Percentiles rank a stretch among this genome's conserved stretches.
These are phyloP conservation scores for Myiotriccus ornatus DNA, from an alignment of 2,797 vertebrate species.

Conservation along the genomic window DNA sequence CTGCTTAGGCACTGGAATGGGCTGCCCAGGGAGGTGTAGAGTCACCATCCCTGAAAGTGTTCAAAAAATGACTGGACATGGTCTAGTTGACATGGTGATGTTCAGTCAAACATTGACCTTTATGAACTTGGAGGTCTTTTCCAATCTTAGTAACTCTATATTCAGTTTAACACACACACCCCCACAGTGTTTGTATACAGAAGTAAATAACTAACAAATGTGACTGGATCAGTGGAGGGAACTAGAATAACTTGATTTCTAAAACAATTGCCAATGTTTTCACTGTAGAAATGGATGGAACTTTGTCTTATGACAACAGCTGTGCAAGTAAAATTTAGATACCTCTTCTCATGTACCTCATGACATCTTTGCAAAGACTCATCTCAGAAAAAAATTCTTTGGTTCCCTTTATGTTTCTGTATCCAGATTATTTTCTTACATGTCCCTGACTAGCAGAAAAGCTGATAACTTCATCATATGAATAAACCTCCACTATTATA, in stretches of 20 bases:
- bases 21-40: neutral
- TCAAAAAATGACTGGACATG: neutral
- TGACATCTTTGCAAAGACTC: neutral
- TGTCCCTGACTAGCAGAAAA: neutral
- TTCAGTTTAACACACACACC: neutral
- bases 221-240: neutral
- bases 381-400: neutral
- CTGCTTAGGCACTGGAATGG: neutral
- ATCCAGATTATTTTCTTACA: neutral
- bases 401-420: neutral
- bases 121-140: neutral
- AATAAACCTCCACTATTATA: neutral
- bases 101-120: neutral
- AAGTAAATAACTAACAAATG: neutral
- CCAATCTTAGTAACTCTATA: neutral
- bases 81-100: rapidly evolving
- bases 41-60: neutral
- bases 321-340: neutral
- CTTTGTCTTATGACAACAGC: neutral
- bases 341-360: neutral
- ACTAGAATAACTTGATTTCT: neutral
- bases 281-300: neutral
- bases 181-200: neutral
- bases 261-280: neutral
- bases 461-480: neutral